Evolutionary conservation across 2,113 vertebrate genomes (phyloP), one percentile per base, ranked within the genome.

Genomic region (Tetrao urogallus): DNA sequence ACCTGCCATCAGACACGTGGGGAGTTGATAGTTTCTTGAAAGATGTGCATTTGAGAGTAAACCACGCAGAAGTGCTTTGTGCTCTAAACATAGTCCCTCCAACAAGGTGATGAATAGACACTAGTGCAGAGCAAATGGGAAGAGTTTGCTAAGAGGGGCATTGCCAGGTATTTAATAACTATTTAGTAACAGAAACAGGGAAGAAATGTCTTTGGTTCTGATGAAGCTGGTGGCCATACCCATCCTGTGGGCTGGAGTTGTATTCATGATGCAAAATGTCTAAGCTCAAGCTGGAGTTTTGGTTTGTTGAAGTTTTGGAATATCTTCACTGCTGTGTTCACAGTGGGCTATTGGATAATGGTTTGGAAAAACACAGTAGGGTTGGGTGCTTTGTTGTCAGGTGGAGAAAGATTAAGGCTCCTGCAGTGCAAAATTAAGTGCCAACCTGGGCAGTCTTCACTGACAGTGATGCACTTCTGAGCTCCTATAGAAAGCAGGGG

Each of bases 1-100:
- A 72, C 75, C 74, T 84, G 72, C 82, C 82, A 81, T 69, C 87
- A 92, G 92, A 93, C 52, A 69, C 50, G 3, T 34, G 42, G 89
- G 88, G 77, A 93, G 76, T 38, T 61, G 66, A 56, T 76, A 67
- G 65, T 60, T 95, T 91, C 50, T 88, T 83, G 56, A 72, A 42
- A 74, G 86, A 50, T 24, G 64, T 4, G 48, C 20, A 27, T 32
- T 40, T 73, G 43, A 70, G 40, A 78, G 38, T 12, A 73, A 93
- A n/a, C 77, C 86, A 65, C 88, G 65, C 60, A 61, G 86, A 24
- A 82, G 64, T 45, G 69, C 73, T 28, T 61, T 88, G 54, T 64
- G 76, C 79, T 83, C 79, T 80, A 71, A 82, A 28, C 70, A 28
- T 4, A 69, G 61, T 69, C 58, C n/a, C 36, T 56, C 27, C 2